Base-by-base conservation (phyloP, 37 sponge, comb jelly and placozoan genomes). In the Geodia barretti region DNA sequence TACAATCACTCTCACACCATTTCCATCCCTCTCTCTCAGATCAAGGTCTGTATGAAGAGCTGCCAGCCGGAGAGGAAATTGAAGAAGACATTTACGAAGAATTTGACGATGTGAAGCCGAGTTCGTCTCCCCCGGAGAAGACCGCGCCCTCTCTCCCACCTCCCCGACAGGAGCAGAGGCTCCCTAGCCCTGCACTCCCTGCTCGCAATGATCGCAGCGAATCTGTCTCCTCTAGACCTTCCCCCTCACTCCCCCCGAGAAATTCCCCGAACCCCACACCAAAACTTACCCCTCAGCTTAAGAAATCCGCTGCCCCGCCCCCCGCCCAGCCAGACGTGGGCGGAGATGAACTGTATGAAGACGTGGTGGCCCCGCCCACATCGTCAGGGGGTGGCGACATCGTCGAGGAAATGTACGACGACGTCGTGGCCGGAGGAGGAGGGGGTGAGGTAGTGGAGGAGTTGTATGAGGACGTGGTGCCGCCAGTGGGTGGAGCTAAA, bases 41-140 rank as follows among this genome's bases (percentile, higher is more conserved):
- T 31, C 68, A 62, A 42, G 88, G 74, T 23, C 69, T 81, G 41
- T 88, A 82, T 37, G 83, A 82, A 60, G 82, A 82, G 62, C 47
- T 80, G 11, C 41, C 71, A 35, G 71, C n/a, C 20, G 28, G 78
- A 3, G 82, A 85, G 3, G 28, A 39, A 23, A 62, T 70, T 66
- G 92, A 79, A 1, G 87, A 86, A 26, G 87, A 86, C 63, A 91
- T 91, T 43, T 91, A 91, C 32, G 92, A 91, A 60, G 92, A 81
- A 0, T 79, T 66, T 60, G 92, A 91, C 70, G 92, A 91, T 0
- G 37, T 70, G 21, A n/a, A n/a, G n/a, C 70, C 62, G 0, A 33
- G 33, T 2, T 34, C 72, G 5, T 29, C 42, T 8, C 64, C 81
- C n/a, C 62, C 75, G 0, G n/a, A 43, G 60, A 9, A 41, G 1